Percentiles rank a stretch among this genome's conserved stretches.
Evolutionary conservation across 2,797 vertebrate species (phyloP).

Genomic region (Gymnocypris eckloni): DNA sequence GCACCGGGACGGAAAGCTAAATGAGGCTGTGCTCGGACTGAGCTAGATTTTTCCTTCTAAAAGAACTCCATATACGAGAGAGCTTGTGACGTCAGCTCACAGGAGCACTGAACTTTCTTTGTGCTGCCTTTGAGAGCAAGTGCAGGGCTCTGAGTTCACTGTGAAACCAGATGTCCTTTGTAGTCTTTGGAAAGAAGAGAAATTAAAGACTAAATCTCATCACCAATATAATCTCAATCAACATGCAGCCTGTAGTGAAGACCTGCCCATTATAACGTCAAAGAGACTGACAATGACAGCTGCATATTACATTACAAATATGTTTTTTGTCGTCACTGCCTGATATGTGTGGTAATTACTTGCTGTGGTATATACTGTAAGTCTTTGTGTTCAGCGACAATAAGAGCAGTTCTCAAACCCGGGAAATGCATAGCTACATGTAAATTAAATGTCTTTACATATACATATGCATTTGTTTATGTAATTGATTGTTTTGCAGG

Average conservation of each 20-base stretch:
- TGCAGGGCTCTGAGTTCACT: conserved; percentile 8
- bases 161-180: conserved; percentile 1
- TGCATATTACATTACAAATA: conserved; percentile 20
- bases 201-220: conserved; percentile 4
- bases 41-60: conserved; percentile 63
- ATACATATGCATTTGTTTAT: conserved; percentile 41
- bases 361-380: conserved; percentile 44
- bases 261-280: neutral
- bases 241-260: neutral
- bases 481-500: conserved; percentile 33
- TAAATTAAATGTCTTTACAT: conserved; percentile 65
- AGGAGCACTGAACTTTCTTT: conserved; percentile 33
- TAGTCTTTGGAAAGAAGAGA: conserved; percentile 10
- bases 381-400: conserved; percentile 27
- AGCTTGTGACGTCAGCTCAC: conserved; percentile 21
- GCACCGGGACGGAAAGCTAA: conserved; percentile 84
- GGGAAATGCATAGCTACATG: conserved; percentile 72
- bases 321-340: neutral
- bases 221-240: conserved; percentile 3
- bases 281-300: conserved; percentile 8
- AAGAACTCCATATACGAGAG: conserved; percentile 44
- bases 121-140: conserved; percentile 23
- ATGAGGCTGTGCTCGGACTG: conserved; percentile 67
- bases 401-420: conserved; percentile 59
- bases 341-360: conserved; percentile 28